Percentiles rank a stretch among this genome's conserved stretches.
Evolutionary conservation across 2,113 vertebrate species (phyloP).

Genomic region (Halcyon senegalensis): DNA sequence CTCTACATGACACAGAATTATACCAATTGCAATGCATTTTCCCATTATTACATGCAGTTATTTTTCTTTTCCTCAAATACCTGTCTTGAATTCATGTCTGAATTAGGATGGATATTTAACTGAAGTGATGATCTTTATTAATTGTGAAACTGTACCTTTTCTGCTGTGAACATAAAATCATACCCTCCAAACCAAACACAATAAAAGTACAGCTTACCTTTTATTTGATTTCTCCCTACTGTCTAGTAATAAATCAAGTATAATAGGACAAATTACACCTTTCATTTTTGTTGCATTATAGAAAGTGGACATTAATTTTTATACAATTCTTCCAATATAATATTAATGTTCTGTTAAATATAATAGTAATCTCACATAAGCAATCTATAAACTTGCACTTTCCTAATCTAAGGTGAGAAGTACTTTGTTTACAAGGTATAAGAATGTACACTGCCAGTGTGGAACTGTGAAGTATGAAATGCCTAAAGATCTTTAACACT

Average conservation of each 20-base stretch:
- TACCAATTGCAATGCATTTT: not conserved
- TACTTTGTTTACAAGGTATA: not conserved
- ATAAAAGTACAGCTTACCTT: not conserved
- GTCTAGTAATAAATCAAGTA: not conserved
- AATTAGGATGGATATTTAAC: not conserved
- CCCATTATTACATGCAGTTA: not conserved
- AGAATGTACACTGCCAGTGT: not conserved
- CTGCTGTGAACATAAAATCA: not conserved
- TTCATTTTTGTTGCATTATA: not conserved
- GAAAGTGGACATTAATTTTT: not conserved
- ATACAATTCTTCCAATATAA: not conserved
- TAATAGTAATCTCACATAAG: not conserved
- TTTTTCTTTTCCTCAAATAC: not conserved
- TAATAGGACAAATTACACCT: not conserved
- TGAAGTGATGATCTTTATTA: not conserved
- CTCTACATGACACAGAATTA: not conserved
- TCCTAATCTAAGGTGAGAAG: not conserved
- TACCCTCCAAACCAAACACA: not conserved
- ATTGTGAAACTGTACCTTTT: not conserved
- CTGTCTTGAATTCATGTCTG: not conserved
- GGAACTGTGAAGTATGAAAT: not conserved
- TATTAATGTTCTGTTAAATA: slow-evolving; percentile 23
- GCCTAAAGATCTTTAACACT: not conserved
- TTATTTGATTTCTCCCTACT: not conserved
- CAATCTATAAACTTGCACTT: not conserved